phyloP scores from a whole-genome alignment of 2,888 invertebrate species.

The Polyploca ridens region DNA sequence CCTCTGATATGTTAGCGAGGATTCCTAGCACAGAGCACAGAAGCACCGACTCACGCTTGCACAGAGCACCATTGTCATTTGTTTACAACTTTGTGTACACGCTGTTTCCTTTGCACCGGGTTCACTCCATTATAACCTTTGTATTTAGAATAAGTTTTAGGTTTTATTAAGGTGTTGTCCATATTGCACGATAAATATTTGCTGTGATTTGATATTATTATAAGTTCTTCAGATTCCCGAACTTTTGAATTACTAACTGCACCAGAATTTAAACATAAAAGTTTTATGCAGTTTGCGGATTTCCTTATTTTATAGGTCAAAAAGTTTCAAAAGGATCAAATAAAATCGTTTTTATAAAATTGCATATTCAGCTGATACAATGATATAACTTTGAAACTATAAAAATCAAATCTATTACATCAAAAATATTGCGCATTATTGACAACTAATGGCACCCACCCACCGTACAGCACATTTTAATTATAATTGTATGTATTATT shows the following conservation, averaged over 20 bases:
- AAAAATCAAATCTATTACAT: no score
- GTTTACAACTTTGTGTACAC: conserved; percentile 20
- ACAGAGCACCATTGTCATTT: conserved; percentile 39
- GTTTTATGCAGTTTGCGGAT: no score
- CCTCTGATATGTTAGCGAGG: conserved; percentile 7
- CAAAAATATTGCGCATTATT: not conserved
- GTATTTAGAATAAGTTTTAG: not conserved
- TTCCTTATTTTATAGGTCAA: no score
- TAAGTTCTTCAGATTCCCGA: not conserved
- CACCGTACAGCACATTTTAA: not conserved
- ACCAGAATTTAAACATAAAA: no score
- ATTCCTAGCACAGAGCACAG: conserved; percentile 19
- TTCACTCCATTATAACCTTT: conserved; percentile 17
- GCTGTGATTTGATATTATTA: not conserved
- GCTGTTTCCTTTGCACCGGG: conserved; percentile 37
- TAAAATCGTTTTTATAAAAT: no score
- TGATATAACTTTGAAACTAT: no score
- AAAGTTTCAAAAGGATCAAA: no score
- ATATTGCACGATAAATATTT: conserved; percentile 4
- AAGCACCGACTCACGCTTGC: conserved; percentile 38
- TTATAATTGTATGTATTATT: conserved; percentile 19
- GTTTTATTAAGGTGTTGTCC: not conserved
- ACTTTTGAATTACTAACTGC: no score
- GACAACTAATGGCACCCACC: not conserved
- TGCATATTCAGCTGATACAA: no score